Base-by-base conservation (phyloP, 2,797 vertebrate species). In the Poecilia picta region DNA sequence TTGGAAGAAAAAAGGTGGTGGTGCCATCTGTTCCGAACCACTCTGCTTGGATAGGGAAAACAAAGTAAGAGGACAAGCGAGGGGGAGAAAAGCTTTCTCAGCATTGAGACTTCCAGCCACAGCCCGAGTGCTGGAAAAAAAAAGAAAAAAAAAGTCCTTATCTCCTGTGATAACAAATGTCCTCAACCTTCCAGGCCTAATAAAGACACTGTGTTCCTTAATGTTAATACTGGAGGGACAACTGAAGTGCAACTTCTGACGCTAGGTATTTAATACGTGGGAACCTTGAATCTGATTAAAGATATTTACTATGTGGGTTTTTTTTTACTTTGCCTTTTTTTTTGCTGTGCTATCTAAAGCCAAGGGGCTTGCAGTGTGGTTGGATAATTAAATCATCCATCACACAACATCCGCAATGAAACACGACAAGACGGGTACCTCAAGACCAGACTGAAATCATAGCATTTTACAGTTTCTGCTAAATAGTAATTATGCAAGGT, bases 11-110 rank as follows among this genome's bases (percentile, higher is more conserved):
- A 92, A 94, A 94, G 90, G 91, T 91, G 92, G 89, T 91, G 89
- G 86, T 83, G 87, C 95, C 96, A 96, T 96, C 95, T 96, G 96
- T 91, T 95, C 91, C 74, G 74, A 89, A 92, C 83, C 89, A 79
- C 85, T 91, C 93, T 94, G 88, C 89, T 62, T 85, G 80, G 77
- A 86, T 90, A 85, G 77, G 75, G 76, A 57, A 76, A 86, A 85
- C 78, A 47, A 81, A 76, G 78, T 31, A 41, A 79, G 81, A 79
- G 57, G 71, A 83, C 11, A 73, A 57, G 73, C 59, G 31, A 18
- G 75, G 62, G 43, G 43, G 43, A 76, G 83, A 81, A 76, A 81
- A 59, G 81, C 80, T 79, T 88, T 90, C 89, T 90, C 85, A 89
- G 89, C 83, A 74, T 53, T 68, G 72, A 51, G 33, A 74, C 72